Evolutionary conservation across 2,888 invertebrate species (phyloP), one percentile per base, ranked within the genome.

Genomic region (Sinotaia quadrata): DNA sequence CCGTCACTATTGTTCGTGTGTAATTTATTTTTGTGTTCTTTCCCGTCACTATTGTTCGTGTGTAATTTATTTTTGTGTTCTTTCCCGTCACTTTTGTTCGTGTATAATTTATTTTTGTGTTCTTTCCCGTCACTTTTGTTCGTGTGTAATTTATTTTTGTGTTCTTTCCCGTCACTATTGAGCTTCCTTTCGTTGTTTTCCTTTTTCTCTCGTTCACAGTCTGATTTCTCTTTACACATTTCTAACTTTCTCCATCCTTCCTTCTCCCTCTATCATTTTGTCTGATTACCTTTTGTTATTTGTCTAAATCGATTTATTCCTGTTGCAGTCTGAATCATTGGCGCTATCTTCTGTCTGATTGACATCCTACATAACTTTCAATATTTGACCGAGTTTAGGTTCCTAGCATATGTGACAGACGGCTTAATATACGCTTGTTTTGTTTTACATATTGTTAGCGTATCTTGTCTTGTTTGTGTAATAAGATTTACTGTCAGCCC

Each of bases 221-320:
- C 49, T 49, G 7, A 47, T 61, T 31, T 34, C 34, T 29, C 49
- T 34, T 51, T 27, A 34, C 36, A 33, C 36, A 34, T 47, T 47
- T 49, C 33, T 47, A 47, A 10, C 7, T 33, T 61, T 18, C 61
- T 61, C 10, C 47, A 49, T 33, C 49, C 49, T 21, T 21, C 33
- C 44, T 49, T 29, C 29, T 18, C 33, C n/a, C 61, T 47, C 12
- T 33, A n/a, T 27, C 47, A 49, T 18, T 21, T 47, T 31, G 31
- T 47, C 33, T 33, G 29, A n/a, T 5, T n/a, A 8, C 8, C 21
- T 37, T 4, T 3, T 59, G 24, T 37, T 15, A 12, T n/a, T 34
- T 15, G 21, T 41, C 41, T 21, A 15, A 18, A 18, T 27, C 27
- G 15, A 41, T 37, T n/a, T 36, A 24, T n/a, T 29, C 15, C 27